Conservation (phyloP, 2,113 vertebrate species). For the Dipodomys ordii region DNA sequence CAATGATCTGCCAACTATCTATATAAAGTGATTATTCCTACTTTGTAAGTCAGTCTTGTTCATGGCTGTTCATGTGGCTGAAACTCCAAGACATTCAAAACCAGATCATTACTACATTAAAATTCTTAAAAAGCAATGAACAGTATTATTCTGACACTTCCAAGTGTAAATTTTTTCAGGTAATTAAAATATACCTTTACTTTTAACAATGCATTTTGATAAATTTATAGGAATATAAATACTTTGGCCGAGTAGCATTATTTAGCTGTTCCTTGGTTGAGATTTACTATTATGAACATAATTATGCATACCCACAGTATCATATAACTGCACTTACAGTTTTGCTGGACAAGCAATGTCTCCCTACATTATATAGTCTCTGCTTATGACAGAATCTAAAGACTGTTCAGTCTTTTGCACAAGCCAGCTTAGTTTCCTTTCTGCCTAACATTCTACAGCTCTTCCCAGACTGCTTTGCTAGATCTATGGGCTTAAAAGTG, state of each 20-base stretch:
- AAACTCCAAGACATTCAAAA: slow-evolving; percentile 24
- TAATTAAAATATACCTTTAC: not conserved
- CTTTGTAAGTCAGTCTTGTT: not conserved
- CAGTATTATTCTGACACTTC: not conserved
- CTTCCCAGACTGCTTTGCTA: not conserved
- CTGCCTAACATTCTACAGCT: not conserved
- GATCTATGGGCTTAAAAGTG: not conserved
- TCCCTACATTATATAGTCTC: not conserved
- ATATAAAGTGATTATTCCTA: not conserved
- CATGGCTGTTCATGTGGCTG: not conserved
- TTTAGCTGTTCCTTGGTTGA: not conserved
- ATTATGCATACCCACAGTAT: not conserved
- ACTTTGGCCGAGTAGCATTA: not conserved
- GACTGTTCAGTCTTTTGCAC: not conserved
- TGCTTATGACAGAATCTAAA: not conserved
- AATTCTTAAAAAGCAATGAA: not conserved
- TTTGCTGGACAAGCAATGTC: not conserved
- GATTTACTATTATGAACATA: not conserved
- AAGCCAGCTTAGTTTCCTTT: not conserved
- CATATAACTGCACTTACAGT: not conserved
- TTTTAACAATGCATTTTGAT: slow-evolving; percentile 34
- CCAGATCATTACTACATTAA: not conserved
- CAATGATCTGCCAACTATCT: not conserved
- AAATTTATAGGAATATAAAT: not conserved
- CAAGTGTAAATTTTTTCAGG: slow-evolving; percentile 19